Percentiles rank a stretch among this genome's conserved stretches.
Evolutionary conservation across 2,888 invertebrate genomes (phyloP).

Genomic region (Sclerodermus sp.): DNA sequence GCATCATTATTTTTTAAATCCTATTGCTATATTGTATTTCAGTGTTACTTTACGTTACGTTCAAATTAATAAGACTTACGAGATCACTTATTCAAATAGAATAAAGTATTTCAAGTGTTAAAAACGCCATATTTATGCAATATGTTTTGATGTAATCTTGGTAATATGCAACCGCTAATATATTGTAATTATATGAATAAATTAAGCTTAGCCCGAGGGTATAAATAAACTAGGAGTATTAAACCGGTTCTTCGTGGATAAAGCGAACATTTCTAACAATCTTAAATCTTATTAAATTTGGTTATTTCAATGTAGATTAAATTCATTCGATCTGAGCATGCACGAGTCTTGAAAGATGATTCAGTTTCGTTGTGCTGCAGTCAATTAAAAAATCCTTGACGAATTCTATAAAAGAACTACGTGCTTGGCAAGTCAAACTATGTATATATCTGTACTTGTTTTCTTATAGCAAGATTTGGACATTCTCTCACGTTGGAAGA

Average conservation of each 20-base stretch:
- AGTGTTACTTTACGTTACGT: too few relatives aligned
- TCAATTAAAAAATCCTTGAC: slow-evolving; percentile 1
- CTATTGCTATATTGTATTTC: too few relatives aligned
- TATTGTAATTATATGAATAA: too few relatives aligned
- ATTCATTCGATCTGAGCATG: slow-evolving; percentile 17
- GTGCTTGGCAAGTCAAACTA: background rate
- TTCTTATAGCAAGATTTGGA: background rate
- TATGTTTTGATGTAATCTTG: too few relatives aligned
- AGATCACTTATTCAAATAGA: too few relatives aligned
- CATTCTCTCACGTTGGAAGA: too few relatives aligned
- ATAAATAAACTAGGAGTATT: background rate
- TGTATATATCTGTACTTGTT: background rate
- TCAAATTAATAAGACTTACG: too few relatives aligned
- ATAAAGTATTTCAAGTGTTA: too few relatives aligned
- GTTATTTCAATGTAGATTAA: slow-evolving; percentile 15
- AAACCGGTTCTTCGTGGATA: slow-evolving; percentile 12
- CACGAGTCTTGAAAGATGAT: slow-evolving; percentile 15
- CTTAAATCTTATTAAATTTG: slow-evolving; percentile 20
- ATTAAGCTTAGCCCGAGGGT: too few relatives aligned
- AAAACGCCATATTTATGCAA: too few relatives aligned
- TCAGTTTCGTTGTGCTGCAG: background rate
- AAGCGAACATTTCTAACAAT: slow-evolving; percentile 15
- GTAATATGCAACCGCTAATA: too few relatives aligned
- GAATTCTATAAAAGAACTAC: background rate
- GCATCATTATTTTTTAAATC: too few relatives aligned